These are phyloP conservation scores for Camarhynchus parvulus DNA, from an alignment of 2,113 vertebrate species.

Conservation along the genomic window DNA sequence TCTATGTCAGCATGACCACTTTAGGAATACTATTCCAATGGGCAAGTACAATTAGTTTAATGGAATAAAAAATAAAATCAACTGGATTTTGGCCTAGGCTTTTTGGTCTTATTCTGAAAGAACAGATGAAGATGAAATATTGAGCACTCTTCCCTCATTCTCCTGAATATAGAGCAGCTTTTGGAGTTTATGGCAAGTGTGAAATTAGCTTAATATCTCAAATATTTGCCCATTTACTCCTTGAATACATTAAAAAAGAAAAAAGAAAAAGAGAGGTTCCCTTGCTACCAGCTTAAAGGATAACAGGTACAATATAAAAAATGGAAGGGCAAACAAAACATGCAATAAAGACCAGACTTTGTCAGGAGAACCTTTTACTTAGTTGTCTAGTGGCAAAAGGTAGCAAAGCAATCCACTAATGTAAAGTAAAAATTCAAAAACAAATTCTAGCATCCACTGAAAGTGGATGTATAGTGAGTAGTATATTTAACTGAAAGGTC, in stretches of 20 bases:
- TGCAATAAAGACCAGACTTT: neutral
- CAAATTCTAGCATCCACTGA: neutral
- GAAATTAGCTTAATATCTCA: neutral
- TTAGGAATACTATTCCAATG: neutral
- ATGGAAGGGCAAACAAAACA: neutral
- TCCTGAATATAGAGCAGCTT: neutral
- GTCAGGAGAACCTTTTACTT: neutral
- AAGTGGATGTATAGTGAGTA: neutral
- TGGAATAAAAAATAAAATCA: neutral
- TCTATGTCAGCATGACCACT: neutral
- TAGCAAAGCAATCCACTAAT: neutral
- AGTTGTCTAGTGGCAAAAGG: neutral
- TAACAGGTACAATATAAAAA: neutral
- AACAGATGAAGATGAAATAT: neutral
- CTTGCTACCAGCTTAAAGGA: neutral
- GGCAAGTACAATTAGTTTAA: neutral
- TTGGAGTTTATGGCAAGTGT: neutral
- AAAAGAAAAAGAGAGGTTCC: neutral
- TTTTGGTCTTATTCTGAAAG: neutral
- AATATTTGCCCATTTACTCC: neutral
- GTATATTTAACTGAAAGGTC: neutral
- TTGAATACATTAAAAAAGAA: neutral
- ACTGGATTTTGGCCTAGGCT: neutral
- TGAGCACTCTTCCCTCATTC: neutral
- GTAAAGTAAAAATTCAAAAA: neutral